These are phyloP conservation scores for Serrognathus titanus DNA, from an alignment of 2,888 invertebrate genomes.

Conservation along the genomic window DNA sequence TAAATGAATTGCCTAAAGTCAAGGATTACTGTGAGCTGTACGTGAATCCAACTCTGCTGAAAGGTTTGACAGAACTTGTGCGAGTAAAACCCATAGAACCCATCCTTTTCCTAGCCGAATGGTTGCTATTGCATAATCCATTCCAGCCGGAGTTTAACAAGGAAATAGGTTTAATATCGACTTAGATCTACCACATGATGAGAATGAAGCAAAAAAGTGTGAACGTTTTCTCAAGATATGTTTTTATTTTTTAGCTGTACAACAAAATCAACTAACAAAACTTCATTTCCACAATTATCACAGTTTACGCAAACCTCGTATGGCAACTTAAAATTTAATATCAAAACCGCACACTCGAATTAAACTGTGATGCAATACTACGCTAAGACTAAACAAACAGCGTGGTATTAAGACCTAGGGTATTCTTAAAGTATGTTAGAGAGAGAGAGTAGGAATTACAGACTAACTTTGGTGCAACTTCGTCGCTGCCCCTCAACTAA, in stretches of 20 bases:
- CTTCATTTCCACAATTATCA: constrained; percentile 17
- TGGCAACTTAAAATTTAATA: too few relatives aligned
- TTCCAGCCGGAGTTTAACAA: constrained; percentile 60
- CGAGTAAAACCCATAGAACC: constrained; percentile 73
- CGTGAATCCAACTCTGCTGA: constrained; percentile 62
- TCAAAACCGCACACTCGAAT: too few relatives aligned
- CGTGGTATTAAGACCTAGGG: too few relatives aligned
- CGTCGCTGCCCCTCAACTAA: neutral
- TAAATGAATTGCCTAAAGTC: constrained; percentile 57
- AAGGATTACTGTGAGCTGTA: constrained; percentile 67
- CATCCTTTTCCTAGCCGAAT: constrained; percentile 72
- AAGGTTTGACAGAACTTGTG: constrained; percentile 64
- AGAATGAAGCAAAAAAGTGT: constrained; percentile 18
- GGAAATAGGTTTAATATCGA: constrained; percentile 36
- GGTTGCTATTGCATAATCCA: constrained; percentile 72
- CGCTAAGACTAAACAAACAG: too few relatives aligned
- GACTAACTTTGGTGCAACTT: constrained; percentile 22
- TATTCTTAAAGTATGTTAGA: too few relatives aligned
- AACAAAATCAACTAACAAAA: too few relatives aligned
- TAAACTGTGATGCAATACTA: too few relatives aligned
- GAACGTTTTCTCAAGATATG: neutral
- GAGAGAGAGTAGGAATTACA: too few relatives aligned
- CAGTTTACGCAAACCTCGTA: constrained; percentile 18
- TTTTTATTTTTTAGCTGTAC: too few relatives aligned
- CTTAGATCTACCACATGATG: constrained; percentile 11